These are phyloP conservation scores for Hirundo rustica DNA, from an alignment of 2,797 vertebrate species.

Conservation along the genomic window DNA sequence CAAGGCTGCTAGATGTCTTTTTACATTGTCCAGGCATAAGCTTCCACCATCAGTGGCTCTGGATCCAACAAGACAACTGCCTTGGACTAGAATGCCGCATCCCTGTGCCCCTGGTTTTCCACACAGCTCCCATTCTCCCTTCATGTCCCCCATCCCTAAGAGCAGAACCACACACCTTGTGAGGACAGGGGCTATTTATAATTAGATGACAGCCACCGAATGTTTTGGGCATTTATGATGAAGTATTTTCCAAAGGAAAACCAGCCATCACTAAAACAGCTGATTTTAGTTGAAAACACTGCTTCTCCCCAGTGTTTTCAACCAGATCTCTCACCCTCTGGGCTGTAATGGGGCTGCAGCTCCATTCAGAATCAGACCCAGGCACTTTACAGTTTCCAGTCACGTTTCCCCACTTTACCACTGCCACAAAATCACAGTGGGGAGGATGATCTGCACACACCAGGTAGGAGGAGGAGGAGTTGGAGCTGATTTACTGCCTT, in stretches of 20 bases:
- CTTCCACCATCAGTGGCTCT: background rate
- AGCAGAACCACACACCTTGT: background rate
- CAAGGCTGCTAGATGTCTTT: background rate
- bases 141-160: background rate
- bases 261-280: background rate
- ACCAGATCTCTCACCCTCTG: background rate
- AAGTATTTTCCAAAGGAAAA: background rate
- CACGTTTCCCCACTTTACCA: rapidly evolving
- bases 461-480: background rate
- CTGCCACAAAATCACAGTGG: rapidly evolving
- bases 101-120: rapidly evolving
- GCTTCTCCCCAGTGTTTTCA: background rate
- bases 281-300: background rate
- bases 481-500: background rate
- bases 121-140: background rate
- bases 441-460: rapidly evolving
- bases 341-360: rapidly evolving
- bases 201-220: background rate
- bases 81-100: rapidly evolving
- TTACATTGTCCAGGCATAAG: background rate
- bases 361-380: background rate
- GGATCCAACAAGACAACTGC: background rate
- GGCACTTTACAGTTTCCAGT: background rate
- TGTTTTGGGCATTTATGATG: background rate
- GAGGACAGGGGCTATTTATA: background rate